Percentiles rank a stretch among this genome's conserved stretches.
phyloP scores from a whole-genome alignment of 2,113 vertebrate genomes.

The Trinectes maculatus region DNA sequence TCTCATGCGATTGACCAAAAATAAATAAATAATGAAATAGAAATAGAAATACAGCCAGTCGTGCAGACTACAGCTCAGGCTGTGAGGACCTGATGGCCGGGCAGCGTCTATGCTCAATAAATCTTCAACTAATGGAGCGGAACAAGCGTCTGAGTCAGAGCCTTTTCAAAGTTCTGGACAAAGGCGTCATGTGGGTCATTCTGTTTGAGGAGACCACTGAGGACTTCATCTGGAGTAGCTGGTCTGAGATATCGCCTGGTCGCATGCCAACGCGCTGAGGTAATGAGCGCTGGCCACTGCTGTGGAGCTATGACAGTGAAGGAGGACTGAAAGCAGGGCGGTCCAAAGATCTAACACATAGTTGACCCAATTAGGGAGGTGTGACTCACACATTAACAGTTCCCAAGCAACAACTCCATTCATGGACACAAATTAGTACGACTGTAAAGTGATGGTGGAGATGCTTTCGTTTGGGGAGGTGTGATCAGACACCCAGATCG shows the following conservation, averaged over 20 bases:
- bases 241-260: constrained; percentile 67
- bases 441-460: background rate
- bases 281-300: constrained; percentile 55
- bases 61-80: constrained; percentile 27
- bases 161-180: background rate
- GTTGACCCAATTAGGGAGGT: constrained; percentile 43
- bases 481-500: constrained; percentile 34
- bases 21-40: background rate
- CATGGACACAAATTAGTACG: constrained; percentile 32
- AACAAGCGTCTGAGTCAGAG: constrained; percentile 31
- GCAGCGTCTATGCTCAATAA: constrained; percentile 36
- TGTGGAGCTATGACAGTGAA: constrained; percentile 42
- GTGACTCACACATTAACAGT: no score
- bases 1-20: constrained; percentile 32
- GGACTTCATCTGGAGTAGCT: constrained; percentile 65
- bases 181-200: constrained; percentile 64
- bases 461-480: constrained; percentile 16
- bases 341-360: constrained; percentile 21
- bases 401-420: constrained; percentile 22
- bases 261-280: constrained; percentile 70
- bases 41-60: constrained; percentile 17
- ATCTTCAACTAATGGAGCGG: constrained; percentile 32
- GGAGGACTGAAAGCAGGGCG: constrained; percentile 47
- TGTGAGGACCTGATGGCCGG: constrained; percentile 32
- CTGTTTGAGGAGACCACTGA: constrained; percentile 39